Evolutionary conservation across 2,113 vertebrate genomes (phyloP).

Genomic region (Anas platyrhynchos): DNA sequence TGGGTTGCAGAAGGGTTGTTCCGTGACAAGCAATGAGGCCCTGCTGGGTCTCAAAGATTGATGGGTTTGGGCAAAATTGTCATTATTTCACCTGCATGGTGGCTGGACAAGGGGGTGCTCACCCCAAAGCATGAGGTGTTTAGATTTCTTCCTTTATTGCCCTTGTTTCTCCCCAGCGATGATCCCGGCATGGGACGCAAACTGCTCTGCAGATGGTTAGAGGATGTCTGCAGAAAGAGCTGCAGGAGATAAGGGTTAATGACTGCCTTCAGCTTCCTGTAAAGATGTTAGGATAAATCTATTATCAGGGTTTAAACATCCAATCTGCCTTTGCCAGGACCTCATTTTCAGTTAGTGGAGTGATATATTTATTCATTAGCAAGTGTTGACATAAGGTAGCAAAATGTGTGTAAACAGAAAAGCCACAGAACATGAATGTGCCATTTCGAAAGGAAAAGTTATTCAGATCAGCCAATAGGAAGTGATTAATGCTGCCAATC

Average conservation of each 20-base stretch:
- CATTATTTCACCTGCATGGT: rapidly evolving
- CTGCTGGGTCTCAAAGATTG: neutral
- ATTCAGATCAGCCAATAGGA: slow-evolving; percentile 75
- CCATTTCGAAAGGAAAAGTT: slow-evolving; percentile 75
- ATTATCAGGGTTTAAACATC: slow-evolving; percentile 51
- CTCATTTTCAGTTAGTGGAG: slow-evolving; percentile 70
- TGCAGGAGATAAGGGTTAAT: neutral
- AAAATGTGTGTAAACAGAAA: slow-evolving; percentile 85
- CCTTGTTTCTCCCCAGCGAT: rapidly evolving
- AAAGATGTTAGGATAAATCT: slow-evolving; percentile 58
- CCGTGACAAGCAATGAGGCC: rapidly evolving
- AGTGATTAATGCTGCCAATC: slow-evolving; percentile 79
- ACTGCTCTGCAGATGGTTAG: neutral
- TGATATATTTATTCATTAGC: slow-evolving; percentile 82
- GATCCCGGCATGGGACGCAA: neutral
- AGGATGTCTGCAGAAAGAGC: neutral
- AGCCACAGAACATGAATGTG: slow-evolving; percentile 78
- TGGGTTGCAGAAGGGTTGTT: neutral
- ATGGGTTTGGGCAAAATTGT: neutral
- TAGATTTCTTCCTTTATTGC: neutral
- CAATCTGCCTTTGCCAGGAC: slow-evolving; percentile 57
- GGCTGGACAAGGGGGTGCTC: neutral
- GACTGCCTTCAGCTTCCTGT: neutral
- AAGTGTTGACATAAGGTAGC: slow-evolving; percentile 84
- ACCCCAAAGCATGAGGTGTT: neutral